Evolutionary conservation across 1,140 invertebrate genomes (phyloP), one percentile per base, ranked within the genome.

Genomic region (Drosophila parabipectinata): DNA sequence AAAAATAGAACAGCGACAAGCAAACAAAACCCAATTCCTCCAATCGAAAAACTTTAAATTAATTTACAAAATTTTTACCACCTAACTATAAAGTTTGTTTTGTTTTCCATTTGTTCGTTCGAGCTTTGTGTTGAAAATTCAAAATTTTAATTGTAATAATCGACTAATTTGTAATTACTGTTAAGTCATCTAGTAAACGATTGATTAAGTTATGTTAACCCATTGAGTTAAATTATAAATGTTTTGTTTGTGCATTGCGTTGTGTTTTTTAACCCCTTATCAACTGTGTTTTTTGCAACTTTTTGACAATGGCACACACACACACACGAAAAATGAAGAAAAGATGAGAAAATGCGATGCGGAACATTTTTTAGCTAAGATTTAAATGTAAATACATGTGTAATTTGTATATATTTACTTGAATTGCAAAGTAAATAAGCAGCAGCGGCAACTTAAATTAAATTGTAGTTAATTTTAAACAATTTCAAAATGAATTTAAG

Each of bases 331-430:
- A 21, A 21, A 3, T 21, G 21, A 18, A 18, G 1, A 54, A 47
- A 54, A 59, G 55, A 66, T 14, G 60, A 50, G 45, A 61, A 26
- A 55, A 55, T 47, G 52, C 41, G 61, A 54, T 24, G 55, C 14
- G 37, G 44, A 59, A 61, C 58, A 80, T 81, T 84, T 83, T 75
- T 78, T 85, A 81, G 83, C 79, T 82, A 88, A 82, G 84, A 73
- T 61, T 79, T 87, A 87, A 88, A 67, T 87, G 83, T 87, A 87
- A 87, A 87, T 87, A 87, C 78, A 87, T 85, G 77, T 85, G 82
- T 85, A 85, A 85, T 82, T 83, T 85, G 81, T 88, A 88, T 83
- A 88, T 82, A 87, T 88, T 87, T 88, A 87, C 83, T 88, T 87
- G 76, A 79, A 58, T 88, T 79, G 77, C 83, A 88, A 88, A 88